phyloP scores from a whole-genome alignment of 2,113 vertebrate species.

The Cinclus cinclus region DNA sequence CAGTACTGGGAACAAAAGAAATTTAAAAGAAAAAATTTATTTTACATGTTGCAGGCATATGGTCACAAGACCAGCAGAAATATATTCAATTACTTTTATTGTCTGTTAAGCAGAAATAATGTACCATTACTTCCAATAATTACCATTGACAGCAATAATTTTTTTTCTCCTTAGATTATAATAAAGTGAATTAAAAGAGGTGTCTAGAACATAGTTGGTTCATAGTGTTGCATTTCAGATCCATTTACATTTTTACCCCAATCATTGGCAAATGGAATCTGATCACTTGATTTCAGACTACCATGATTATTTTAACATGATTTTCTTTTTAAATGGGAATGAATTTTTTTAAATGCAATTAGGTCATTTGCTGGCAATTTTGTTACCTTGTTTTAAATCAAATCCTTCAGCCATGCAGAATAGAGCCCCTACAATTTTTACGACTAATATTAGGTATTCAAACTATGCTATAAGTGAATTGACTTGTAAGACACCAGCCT shows the following conservation, averaged over 20 bases:
- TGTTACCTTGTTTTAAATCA: not conserved
- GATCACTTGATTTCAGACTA: not conserved
- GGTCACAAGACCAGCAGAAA: conserved; percentile 78
- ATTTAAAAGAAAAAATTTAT: conserved; percentile 65
- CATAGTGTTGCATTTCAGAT: not conserved
- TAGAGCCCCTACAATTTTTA: not conserved
- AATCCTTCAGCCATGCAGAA: not conserved
- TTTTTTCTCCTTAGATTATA: conserved; percentile 36
- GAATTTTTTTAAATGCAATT: not conserved
- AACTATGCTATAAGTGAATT: not conserved
- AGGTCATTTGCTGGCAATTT: not conserved
- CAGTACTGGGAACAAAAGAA: conserved; percentile 79
- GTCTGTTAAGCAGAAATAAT: conserved; percentile 60
- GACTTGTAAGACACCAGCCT: not conserved
- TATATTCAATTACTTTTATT: conserved; percentile 80
- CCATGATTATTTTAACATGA: not conserved
- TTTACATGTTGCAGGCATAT: conserved; percentile 81
- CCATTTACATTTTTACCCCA: not conserved
- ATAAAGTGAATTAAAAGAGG: conserved; percentile 46
- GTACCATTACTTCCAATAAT: not conserved
- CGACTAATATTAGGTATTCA: not conserved
- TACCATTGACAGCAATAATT: conserved; percentile 51
- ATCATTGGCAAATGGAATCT: not conserved
- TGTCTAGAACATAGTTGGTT: not conserved
- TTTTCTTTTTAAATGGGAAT: not conserved